phyloP scores from a whole-genome alignment of 1,140 invertebrate genomes.

The Bombus waltoni region DNA sequence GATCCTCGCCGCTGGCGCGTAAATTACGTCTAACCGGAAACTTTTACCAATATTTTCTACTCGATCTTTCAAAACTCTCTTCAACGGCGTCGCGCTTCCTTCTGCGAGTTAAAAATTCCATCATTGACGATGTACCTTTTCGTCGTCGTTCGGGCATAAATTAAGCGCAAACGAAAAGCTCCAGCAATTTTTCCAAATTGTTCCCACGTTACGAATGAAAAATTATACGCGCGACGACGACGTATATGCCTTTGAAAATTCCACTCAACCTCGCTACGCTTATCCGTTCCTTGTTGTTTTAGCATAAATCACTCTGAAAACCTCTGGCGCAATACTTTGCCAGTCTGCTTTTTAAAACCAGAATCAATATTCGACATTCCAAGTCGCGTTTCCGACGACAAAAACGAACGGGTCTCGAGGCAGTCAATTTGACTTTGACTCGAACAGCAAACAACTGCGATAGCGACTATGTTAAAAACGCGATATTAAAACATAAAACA shows the following conservation, averaged over 20 bases:
- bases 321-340: background rate
- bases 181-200: no score
- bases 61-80: background rate
- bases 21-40: no score
- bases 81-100: background rate
- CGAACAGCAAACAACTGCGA: slow-evolving; percentile 10
- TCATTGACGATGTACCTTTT: background rate
- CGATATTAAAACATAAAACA: no score
- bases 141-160: no score
- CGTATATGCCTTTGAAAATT: background rate
- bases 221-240: no score
- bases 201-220: no score
- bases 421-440: background rate
- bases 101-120: background rate
- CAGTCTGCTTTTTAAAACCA: background rate
- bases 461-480: background rate
- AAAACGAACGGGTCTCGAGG: background rate
- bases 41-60: no score
- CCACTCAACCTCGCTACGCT: background rate
- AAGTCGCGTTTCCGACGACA: background rate
- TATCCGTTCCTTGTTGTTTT: background rate
- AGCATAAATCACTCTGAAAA: background rate
- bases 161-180: no score
- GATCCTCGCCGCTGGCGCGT: no score
- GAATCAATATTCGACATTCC: background rate